Evolutionary conservation across 2,113 vertebrate species (phyloP), one percentile per base, ranked within the genome.

Genomic region (Scomber japonicus): DNA sequence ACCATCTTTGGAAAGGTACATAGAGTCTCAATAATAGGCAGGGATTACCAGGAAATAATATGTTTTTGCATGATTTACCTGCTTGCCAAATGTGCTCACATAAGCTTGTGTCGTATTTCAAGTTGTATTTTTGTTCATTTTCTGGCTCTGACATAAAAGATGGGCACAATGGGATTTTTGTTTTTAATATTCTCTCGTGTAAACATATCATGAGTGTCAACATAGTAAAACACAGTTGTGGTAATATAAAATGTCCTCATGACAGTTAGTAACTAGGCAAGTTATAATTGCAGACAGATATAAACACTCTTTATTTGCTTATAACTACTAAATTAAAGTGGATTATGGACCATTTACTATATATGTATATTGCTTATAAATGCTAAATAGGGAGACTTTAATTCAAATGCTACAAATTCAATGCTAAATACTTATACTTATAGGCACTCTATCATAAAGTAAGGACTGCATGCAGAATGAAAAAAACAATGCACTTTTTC

Each of bases 1-100:
- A 51, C 30, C 24, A 10, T 68, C 40, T 86, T 86, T 30, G 56
- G 46, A 68, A 81, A 72, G 72, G 85, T 75, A 84, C 82, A 85
- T 13, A 17, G 70, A 75, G 81, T 86, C 21, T 55, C 17, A 48
- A 30, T 51, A 21, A 68, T 35, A 67, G 2, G 40, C 70, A 46
- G 27, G 4, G n/a, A 53, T 67, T 44, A 62, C 2, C 19, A 57
- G n/a, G 50, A 53, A 65, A 74, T 70, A 53, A 50, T 19, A 19
- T 53, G 44, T 55, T 75, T 60, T 53, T 60, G 35, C 10, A 45
- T 61, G 31, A 56, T 17, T 56, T 60, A 15, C 6, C 1, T 2
- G 21, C 35, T 49, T 51, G 63, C 76, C 31, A 73, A 21, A 56
- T 59, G 21, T 73, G 78, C 62, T 79, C 35, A 62, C 13, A 13